phyloP scores from a whole-genome alignment of 2,797 vertebrate genomes.

The Eidolon dupreanum region DNA sequence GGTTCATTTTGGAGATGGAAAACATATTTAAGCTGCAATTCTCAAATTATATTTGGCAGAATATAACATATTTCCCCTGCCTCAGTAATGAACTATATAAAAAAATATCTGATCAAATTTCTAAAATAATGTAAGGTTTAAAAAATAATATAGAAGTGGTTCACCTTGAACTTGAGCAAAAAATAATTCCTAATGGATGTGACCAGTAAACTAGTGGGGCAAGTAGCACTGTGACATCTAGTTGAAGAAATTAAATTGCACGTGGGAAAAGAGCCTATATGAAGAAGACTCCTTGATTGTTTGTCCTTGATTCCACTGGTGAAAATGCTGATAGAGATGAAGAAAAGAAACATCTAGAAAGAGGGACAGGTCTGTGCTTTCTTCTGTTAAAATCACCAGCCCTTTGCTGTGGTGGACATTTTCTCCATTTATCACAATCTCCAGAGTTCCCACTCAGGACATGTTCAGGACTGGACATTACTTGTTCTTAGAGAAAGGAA shows the following conservation, averaged over 20 bases:
- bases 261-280: neutral
- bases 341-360: neutral
- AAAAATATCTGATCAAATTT: constrained; percentile 49
- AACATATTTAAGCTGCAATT: constrained; percentile 32
- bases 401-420: neutral
- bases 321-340: neutral
- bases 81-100: neutral
- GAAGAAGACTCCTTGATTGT: neutral
- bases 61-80: neutral
- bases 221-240: neutral
- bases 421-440: neutral
- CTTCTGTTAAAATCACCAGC: neutral
- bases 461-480: neutral
- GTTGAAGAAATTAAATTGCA: neutral
- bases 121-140: constrained; percentile 35
- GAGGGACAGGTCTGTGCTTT: neutral
- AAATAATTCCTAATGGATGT: neutral
- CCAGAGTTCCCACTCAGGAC: neutral
- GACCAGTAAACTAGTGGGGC: neutral
- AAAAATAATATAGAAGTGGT: neutral
- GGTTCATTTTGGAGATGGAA: neutral
- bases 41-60: constrained; percentile 53
- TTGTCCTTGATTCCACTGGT: neutral
- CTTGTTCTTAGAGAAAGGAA: neutral
- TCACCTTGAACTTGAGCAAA: neutral